Conservation (phyloP, 1,140 invertebrate genomes). For the Drosophila ananassae region DNA sequence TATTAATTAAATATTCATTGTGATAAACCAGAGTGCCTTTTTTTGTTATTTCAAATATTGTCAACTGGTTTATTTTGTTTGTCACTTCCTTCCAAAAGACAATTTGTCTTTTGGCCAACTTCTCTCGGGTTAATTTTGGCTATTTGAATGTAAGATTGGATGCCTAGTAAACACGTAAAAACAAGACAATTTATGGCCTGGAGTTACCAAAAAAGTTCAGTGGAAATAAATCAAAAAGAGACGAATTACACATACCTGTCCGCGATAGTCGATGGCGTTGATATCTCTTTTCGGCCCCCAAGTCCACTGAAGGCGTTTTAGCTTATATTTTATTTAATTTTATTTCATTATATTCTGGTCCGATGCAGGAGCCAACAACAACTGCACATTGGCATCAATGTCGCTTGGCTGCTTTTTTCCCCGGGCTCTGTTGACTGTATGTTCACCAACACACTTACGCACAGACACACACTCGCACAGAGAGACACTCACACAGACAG, state of each 20-base stretch:
- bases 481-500: conserved; percentile 29
- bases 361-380: conserved; percentile 42
- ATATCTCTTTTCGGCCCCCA: conserved; percentile 68
- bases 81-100: background rate
- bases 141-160: conserved; percentile 7
- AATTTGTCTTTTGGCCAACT: conserved; percentile 18
- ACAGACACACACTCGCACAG: conserved; percentile 36
- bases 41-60: background rate
- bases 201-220: conserved; percentile 24
- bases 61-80: background rate
- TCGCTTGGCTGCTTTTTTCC: conserved; percentile 75
- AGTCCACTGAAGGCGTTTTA: conserved; percentile 75
- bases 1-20: background rate
- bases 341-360: conserved; percentile 58
- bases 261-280: conserved; percentile 50
- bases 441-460: conserved; percentile 31
- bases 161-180: conserved; percentile 12
- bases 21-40: background rate
- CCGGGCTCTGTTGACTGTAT: conserved; percentile 26
- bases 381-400: conserved; percentile 77
- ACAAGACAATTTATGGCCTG: conserved; percentile 49
- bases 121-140: conserved; percentile 13
- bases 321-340: conserved; percentile 54
- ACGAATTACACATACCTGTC: conserved; percentile 72
- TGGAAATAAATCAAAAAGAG: conserved; percentile 64